These are phyloP conservation scores for Hypotaenidia okinawae DNA, from an alignment of 2,797 vertebrate species.

Conservation along the genomic window DNA sequence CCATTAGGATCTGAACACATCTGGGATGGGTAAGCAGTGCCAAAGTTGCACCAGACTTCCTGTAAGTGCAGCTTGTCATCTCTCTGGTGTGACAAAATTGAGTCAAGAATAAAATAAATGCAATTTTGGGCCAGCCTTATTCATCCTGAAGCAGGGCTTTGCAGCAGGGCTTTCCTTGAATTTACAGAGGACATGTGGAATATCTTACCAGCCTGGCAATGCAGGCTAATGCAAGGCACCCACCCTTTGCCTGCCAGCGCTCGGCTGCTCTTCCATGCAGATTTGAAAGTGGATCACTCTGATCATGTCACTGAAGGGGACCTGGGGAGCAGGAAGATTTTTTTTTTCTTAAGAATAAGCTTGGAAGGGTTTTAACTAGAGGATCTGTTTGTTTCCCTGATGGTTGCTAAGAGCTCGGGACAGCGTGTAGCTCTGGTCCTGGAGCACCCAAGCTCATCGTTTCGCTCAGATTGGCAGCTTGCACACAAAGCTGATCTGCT, in stretches of 20 bases:
- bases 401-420: not conserved
- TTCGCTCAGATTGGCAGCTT: not conserved
- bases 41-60: not conserved
- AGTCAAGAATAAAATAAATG: not conserved
- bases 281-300: not conserved
- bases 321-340: not conserved
- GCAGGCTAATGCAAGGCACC: not conserved
- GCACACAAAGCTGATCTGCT: not conserved
- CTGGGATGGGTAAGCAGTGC: not conserved
- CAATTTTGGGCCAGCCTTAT: not conserved
- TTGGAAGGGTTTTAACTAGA: not conserved
- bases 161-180: not conserved
- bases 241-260: fast-evolving
- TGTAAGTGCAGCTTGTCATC: not conserved
- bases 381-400: not conserved
- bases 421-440: not conserved
- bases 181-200: not conserved
- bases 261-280: not conserved
- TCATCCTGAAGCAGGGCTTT: not conserved
- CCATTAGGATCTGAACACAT: not conserved
- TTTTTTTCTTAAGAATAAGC: not conserved
- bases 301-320: not conserved
- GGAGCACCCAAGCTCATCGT: fast-evolving
- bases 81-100: not conserved
- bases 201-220: not conserved